A percentile compares a stretch with the other conserved stretches of the same genome.
These are phyloP conservation scores for Hydropsyche betteni DNA, from an alignment of 2,888 invertebrate genomes.

Conservation along the genomic window DNA sequence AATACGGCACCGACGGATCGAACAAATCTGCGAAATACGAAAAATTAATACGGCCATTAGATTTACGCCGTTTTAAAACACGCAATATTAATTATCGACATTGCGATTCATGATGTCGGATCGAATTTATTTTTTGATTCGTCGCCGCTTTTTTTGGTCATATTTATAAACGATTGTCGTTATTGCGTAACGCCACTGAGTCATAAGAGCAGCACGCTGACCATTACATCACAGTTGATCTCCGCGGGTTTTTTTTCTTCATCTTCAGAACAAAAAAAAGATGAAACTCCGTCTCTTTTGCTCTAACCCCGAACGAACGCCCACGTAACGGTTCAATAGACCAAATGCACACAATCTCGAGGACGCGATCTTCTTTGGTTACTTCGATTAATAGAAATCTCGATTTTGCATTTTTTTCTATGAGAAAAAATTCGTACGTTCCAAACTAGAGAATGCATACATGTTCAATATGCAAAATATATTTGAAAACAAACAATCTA, in stretches of 20 bases:
- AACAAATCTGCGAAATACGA: too few relatives aligned
- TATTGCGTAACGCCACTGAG: conserved; percentile 34
- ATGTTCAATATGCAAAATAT: too few relatives aligned
- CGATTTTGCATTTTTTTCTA: background rate
- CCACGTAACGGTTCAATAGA: conserved; percentile 50
- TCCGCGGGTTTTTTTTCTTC: conserved; percentile 31
- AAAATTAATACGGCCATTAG: too few relatives aligned
- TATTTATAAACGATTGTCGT: conserved; percentile 9
- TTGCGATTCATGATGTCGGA: too few relatives aligned
- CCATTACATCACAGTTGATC: conserved; percentile 46
- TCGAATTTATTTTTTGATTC: background rate
- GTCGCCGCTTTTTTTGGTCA: conserved; percentile 5
- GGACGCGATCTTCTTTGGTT: conserved; percentile 26
- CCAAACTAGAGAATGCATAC: too few relatives aligned
- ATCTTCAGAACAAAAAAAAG: background rate
- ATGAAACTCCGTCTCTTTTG: conserved; percentile 6
- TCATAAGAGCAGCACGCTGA: conserved; percentile 34
- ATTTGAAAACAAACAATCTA: too few relatives aligned
- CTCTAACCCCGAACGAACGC: conserved; percentile 41
- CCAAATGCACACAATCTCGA: conserved; percentile 42
- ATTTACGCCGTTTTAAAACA: too few relatives aligned
- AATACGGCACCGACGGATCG: too few relatives aligned
- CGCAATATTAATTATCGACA: too few relatives aligned
- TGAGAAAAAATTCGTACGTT: too few relatives aligned
- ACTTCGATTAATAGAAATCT: conserved; percentile 3